Base-by-base conservation (phyloP, 64 coral and sea anemone genomes). In the Actinia equina region DNA sequence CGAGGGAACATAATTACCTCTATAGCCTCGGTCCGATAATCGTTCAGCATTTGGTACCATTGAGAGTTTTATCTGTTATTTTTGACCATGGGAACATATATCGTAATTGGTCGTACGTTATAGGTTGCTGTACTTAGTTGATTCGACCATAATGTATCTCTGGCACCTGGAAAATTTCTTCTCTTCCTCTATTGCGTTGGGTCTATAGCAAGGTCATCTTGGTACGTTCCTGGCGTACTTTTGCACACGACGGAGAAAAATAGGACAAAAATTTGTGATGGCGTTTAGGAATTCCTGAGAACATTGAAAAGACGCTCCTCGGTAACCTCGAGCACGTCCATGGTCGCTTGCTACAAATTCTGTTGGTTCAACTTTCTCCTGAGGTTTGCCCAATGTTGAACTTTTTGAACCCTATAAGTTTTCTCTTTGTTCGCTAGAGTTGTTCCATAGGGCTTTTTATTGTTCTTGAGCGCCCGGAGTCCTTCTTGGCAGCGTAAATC, bases 401-500 rank as follows among this genome's bases (percentile, higher is more conserved):
- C 19, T 80, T 80, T 41, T 11, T 52, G 17, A n/a, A 80, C 77
- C 3, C 44, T 6, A 19, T 80, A 80, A 17, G 77, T 19, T 80
- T 27, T 52, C 14, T 89, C 82, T 10, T 82, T 81, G n/a, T 85
- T 93, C 81, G 70, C 49, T 94, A 74, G 87, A 89, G 15, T 58
- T 30, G 22, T 89, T 61, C n/a, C n/a, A n/a, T n/a, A n/a, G 8
- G 52, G 1, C 71, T 94, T 90, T 16, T 57, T 85, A 18, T 18
- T 17, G 78, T 83, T 19, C 60, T 94, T 94, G 26, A 90, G 78
- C 0, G 56, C 93, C 88, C 82, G 69, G 23, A n/a, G n/a, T n/a
- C 88, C 79, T 89, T 83, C 86, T 83, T 92, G n/a, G n/a, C 71
- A 44, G 52, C 84, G 77, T 44, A 77, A 77, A 37, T 12, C 23